Percentiles rank a stretch among this genome's conserved stretches.
Evolutionary conservation across 2,888 invertebrate genomes (phyloP).

Genomic region (Torymus auratus): DNA sequence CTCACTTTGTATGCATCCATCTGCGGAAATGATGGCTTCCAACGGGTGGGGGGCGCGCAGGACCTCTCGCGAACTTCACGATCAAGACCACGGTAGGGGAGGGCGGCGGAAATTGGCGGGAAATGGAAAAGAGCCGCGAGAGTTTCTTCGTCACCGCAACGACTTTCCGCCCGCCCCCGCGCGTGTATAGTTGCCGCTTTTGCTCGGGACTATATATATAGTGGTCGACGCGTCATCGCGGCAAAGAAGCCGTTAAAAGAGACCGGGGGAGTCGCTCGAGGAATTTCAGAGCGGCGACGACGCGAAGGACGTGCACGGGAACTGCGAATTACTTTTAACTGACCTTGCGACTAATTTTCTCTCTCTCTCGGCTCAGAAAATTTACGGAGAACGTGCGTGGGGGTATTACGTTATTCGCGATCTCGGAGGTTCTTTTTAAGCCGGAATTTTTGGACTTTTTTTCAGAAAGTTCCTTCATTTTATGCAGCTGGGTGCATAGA

Average conservation of each 20-base stretch:
- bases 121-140: slow-evolving; percentile 65
- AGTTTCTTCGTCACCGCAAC: slow-evolving; percentile 10
- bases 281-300: too few species aligned
- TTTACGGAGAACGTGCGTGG: neutral
- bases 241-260: too few species aligned
- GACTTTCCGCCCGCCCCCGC: too few species aligned
- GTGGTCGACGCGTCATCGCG: too few species aligned
- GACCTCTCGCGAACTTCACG: slow-evolving; percentile 58
- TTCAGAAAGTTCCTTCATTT: too few species aligned
- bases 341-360: slow-evolving; percentile 35
- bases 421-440: too few species aligned
- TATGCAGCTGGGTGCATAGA: too few species aligned
- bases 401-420: neutral
- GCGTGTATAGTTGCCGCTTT: too few species aligned
- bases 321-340: slow-evolving; percentile 10
- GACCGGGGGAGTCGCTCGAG: neutral
- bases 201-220: too few species aligned
- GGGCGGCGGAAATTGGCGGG: slow-evolving; percentile 68
- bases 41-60: too few species aligned
- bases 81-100: slow-evolving; percentile 56
- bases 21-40: too few species aligned
- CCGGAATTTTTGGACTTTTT: too few species aligned
- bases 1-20: neutral
- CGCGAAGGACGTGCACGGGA: neutral
- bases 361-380: neutral